Evolutionary conservation across 2,797 vertebrate genomes (phyloP), one percentile per base, ranked within the genome.

Genomic region (Artibeus jamaicensis): DNA sequence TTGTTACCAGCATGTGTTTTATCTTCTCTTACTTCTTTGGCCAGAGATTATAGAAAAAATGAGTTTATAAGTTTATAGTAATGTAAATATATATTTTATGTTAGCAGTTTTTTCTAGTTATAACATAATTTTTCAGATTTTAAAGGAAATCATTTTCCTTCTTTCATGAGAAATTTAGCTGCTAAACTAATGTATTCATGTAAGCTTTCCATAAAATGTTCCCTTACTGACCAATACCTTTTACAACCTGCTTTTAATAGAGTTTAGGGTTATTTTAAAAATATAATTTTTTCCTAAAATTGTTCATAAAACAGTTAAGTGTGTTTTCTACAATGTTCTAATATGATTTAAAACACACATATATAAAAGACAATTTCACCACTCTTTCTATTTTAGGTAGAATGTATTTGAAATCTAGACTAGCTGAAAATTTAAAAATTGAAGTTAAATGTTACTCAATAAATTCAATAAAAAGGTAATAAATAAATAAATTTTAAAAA

Each of bases 81-180:
- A 70, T 26, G 24, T 44, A 86, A 71, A 34, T 65, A 65, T 32
- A 73, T 34, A 83, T 74, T n/a, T 89, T 88, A 76, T 83, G 39
- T 59, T 93, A 92, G 42, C 50, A 78, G 1, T 48, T 44, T 85
- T 74, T 91, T 77, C 57, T 95, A 93, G 39, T 86, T 81, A 76
- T 67, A 89, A 88, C 29, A 37, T 3, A 29, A 48, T 91, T 93
- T 78, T 91, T 82, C 14, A 83, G 16, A 76, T 74, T 68, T 74
- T 93, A 68, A 95, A 88, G 50, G 44, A 92, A 87, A 84, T n/a
- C 11, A 76, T 62, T 94, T 37, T n/a, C 11, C 34, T 95, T 92
- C 53, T 94, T 71, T 88, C 39, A 73, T 82, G 14, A 77, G 44
- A 48, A 71, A 89, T 91, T 88, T 59, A 81, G 39, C 59, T 88